phyloP scores from a whole-genome alignment of 2,797 vertebrate genomes.

The Gymnopithys bicolor region DNA sequence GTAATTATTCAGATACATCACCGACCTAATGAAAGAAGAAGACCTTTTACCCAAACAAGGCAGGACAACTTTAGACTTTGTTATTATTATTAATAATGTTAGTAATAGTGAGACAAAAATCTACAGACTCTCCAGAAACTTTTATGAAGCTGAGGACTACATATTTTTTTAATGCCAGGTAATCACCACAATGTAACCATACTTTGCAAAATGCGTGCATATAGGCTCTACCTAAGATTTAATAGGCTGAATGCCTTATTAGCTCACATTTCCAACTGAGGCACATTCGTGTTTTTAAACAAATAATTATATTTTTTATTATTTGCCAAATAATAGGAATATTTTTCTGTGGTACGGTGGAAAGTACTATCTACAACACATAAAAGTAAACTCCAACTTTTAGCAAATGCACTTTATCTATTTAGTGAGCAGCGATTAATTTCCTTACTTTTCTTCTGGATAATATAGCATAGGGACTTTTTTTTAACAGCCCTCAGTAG shows the following conservation, averaged over 20 bases:
- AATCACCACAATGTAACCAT: constrained; percentile 13
- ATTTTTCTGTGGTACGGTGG: background rate
- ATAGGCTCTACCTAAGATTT: background rate
- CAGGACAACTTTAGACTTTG: background rate
- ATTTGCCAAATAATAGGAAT: background rate
- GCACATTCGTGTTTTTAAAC: constrained; percentile 30
- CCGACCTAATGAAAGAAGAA: constrained; percentile 5
- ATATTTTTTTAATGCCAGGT: constrained; percentile 23
- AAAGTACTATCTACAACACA: background rate
- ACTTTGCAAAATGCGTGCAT: background rate
- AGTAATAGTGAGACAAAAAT: background rate
- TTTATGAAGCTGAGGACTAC: background rate
- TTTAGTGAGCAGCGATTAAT: background rate
- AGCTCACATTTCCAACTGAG: constrained; percentile 10
- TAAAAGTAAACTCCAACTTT: background rate
- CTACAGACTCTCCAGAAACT: background rate
- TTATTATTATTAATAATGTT: background rate
- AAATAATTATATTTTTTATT: background rate
- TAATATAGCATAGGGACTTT: background rate
- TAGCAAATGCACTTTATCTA: background rate
- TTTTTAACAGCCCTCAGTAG: background rate
- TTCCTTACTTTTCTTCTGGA: background rate
- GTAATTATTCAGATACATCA: constrained; percentile 7
- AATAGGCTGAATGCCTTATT: constrained; percentile 14
- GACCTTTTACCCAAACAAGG: background rate